Base-by-base conservation (phyloP, 2,797 vertebrate species). In the Pangasius larnaudii region DNA sequence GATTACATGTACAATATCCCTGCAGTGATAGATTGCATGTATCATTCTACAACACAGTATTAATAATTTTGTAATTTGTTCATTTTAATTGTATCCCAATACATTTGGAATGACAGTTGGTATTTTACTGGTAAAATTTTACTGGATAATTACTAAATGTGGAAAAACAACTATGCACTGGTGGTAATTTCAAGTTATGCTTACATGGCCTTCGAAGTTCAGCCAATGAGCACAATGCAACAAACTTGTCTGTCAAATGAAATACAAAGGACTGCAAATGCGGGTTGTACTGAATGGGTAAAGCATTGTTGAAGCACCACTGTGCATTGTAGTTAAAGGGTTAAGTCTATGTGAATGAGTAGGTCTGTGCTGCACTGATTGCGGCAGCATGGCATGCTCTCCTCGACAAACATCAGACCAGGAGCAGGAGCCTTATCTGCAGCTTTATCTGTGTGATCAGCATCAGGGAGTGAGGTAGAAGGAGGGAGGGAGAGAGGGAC, bases 361-460 rank as follows among this genome's bases (percentile, higher is more conserved):
- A 10, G 61, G 63, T 81, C 27, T 5, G 59, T 42, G 82, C 1
- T 49, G 61, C 63, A 74, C 86, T 91, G 90, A 89, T 91, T 90
- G 58, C 36, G 18, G 84, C 78, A 77, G 84, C 75, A 88, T 90
- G 87, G 33, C 87, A 72, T 88, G 80, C 89, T 80, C 85, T 69
- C 61, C 84, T 71, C 84, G 63, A 91, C 91, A 85, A 86, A 87
- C 81, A 87, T 86, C 87, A 90, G 89, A 89, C n/a, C 30, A 2
- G 89, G 72, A 86, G 81, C 80, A 36, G 75, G 80, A 82, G 80
- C 19, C 92, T 94, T 94, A 95, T 94, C 94, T 91, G 87, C 77
- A 56, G 83, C 75, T 87, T 92, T 93, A 93, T 94, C 94, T 91
- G 89, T 63, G 24, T 90, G 91, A 91, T 92, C 92, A 90, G 89